These are phyloP conservation scores for Tretioscincus oriximinensis DNA, from an alignment of 2,113 vertebrate species.

Conservation along the genomic window DNA sequence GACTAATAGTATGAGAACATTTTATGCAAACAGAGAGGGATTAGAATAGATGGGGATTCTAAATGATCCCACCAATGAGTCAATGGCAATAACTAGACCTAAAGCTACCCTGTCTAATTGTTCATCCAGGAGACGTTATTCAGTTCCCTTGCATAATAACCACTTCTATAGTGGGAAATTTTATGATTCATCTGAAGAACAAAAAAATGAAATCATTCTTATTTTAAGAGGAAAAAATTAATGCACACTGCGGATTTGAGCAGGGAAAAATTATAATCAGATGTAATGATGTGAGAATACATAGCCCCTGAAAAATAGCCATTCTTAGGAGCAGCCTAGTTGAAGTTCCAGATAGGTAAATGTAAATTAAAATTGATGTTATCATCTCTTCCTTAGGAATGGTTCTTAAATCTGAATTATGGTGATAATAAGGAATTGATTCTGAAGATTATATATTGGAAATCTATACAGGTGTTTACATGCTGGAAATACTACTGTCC, in stretches of 20 bases:
- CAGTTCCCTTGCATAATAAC: background rate
- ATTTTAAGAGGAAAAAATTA: background rate
- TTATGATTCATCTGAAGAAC: background rate
- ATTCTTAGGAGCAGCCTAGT: too few species aligned
- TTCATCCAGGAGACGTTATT: background rate
- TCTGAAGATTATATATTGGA: background rate
- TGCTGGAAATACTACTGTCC: background rate
- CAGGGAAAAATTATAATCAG: background rate
- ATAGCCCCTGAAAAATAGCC: background rate
- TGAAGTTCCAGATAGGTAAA: too few species aligned
- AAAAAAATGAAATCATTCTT: background rate
- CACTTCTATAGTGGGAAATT: background rate
- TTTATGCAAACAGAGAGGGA: background rate
- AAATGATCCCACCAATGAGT: background rate
- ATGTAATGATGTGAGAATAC: background rate
- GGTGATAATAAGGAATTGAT: background rate
- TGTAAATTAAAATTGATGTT: background rate
- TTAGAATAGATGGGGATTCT: background rate
- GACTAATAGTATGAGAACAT: too few species aligned
- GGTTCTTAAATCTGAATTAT: background rate
- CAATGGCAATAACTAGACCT: background rate
- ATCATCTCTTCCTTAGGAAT: conserved; percentile 2
- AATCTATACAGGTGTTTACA: background rate
- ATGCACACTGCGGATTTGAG: background rate
- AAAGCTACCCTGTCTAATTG: background rate